Percentiles rank a stretch among this genome's conserved stretches.
These are phyloP conservation scores for Lacanobia oleracea DNA, from an alignment of 2,888 invertebrate species.

Conservation along the genomic window DNA sequence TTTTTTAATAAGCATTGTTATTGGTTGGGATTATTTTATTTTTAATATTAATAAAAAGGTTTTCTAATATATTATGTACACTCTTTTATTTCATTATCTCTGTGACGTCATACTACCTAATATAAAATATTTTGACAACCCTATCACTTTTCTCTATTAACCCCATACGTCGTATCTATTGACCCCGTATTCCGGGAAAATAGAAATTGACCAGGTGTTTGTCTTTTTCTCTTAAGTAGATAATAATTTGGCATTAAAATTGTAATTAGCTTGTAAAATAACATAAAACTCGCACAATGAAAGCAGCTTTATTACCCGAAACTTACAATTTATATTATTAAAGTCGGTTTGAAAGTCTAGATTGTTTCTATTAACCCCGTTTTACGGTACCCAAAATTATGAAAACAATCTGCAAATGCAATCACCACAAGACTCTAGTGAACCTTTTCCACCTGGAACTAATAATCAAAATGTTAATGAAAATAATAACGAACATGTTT, in stretches of 20 bases:
- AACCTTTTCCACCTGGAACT: too few species aligned
- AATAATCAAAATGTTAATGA: too few species aligned
- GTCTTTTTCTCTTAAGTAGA: conserved; percentile 33
- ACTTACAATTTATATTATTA: conserved; percentile 10
- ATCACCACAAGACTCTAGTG: too few species aligned
- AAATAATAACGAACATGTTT: too few species aligned
- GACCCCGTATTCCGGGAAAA: conserved; percentile 39
- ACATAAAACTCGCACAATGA: conserved; percentile 39
- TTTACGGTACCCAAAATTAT: background rate
- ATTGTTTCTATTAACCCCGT: conserved; percentile 14
- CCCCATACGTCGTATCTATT: conserved; percentile 45
- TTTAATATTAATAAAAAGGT: too few species aligned
- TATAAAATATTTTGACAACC: conserved; percentile 38
- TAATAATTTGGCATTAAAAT: conserved; percentile 41
- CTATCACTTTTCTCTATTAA: conserved; percentile 47
- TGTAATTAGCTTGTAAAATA: conserved; percentile 37
- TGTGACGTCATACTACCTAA: conserved; percentile 14
- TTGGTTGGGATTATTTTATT: too few species aligned
- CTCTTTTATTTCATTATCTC: too few species aligned
- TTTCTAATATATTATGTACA: too few species aligned
- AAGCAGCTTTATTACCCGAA: conserved; percentile 35
- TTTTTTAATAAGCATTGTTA: too few species aligned
- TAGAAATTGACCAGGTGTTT: conserved; percentile 36
- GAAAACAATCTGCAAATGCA: too few species aligned
- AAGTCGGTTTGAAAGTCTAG: conserved; percentile 7